Base-by-base conservation (phyloP, 1,140 invertebrate genomes). In the Charaxes varanes region DNA sequence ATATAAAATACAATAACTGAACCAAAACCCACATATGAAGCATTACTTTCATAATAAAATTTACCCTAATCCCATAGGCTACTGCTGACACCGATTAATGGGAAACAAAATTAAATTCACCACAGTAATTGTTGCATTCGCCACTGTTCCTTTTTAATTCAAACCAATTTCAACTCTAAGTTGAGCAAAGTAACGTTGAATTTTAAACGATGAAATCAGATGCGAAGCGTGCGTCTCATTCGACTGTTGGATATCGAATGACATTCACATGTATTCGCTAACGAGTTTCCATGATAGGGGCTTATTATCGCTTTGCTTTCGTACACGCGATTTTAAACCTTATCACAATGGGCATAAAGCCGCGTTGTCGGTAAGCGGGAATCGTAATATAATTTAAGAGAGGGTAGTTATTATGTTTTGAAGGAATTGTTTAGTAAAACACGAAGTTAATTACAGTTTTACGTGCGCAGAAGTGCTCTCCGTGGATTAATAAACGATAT, bases 61-160 rank as follows among this genome's bases (percentile, higher is more conserved):
- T 62, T 50, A 46, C 38, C 52, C 61, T 74, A 73, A 80, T 77
- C 68, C 70, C 49, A 53, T 47, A 53, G 51, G 52, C 60, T 50
- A 63, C 36, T 41, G 31, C 54, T 54, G 62, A 58, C 52, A 48
- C 62, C 64, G 69, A 73, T 78, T 76, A 76, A 76, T 69, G 71
- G 64, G 60, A 65, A 47, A 53, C 66, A 62, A 66, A 80, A 80
- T 78, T 76, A 73, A 78, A 80, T 72, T 70, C 62, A 55, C 62
- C 56, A 27, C 51, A 57, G 62, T 58, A 58, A 55, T 62, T 58
- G 58, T 51, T 69, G 54, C 66, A 72, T 65, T 49, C 60, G 58
- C 40, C 41, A 34, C 46, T 47, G 24, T 37, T 49, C 10, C 11
- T 26, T 31, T 14, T 21, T 10, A 6, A 24, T 17, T 45, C 49